Conservation (phyloP, 2,113 vertebrate species). For the Thomomys bottae region DNA sequence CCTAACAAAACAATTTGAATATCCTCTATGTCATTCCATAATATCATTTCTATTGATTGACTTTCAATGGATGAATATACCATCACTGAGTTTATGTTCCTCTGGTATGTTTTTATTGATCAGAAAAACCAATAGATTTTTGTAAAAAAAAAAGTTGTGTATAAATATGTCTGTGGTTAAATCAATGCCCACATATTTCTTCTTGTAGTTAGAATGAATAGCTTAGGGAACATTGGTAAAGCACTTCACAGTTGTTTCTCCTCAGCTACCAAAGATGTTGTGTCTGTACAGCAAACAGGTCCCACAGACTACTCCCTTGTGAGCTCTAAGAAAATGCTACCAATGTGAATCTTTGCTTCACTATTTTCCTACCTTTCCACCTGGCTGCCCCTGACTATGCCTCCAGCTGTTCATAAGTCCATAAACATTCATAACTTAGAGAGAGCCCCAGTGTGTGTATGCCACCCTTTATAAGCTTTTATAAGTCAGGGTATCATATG, state of each 20-base stretch:
- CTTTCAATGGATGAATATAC: neutral
- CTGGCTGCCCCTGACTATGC: neutral
- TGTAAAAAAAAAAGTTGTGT: neutral
- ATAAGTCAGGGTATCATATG: slow-evolving; percentile 18
- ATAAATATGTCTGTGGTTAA: neutral
- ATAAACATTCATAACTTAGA: slow-evolving; percentile 50
- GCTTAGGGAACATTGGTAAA: neutral
- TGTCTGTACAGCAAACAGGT: neutral
- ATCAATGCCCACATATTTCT: neutral
- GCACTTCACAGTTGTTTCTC: neutral
- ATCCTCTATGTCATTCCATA: slow-evolving; percentile 6
- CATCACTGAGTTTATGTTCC: neutral
- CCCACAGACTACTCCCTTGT: neutral
- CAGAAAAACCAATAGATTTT: neutral
- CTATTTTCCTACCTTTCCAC: neutral
- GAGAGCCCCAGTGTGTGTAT: neutral
- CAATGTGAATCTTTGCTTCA: neutral
- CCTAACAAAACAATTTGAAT: slow-evolving; percentile 25
- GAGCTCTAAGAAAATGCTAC: neutral
- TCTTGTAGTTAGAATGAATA: neutral
- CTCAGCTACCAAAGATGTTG: neutral
- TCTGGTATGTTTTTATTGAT: slow-evolving; percentile 5
- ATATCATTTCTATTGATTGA: neutral
- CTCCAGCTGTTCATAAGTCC: slow-evolving; percentile 34
- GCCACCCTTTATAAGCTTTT: neutral